Evolutionary conservation across 2,113 vertebrate genomes (phyloP), one percentile per base, ranked within the genome.

Genomic region (Clarias gariepinus): DNA sequence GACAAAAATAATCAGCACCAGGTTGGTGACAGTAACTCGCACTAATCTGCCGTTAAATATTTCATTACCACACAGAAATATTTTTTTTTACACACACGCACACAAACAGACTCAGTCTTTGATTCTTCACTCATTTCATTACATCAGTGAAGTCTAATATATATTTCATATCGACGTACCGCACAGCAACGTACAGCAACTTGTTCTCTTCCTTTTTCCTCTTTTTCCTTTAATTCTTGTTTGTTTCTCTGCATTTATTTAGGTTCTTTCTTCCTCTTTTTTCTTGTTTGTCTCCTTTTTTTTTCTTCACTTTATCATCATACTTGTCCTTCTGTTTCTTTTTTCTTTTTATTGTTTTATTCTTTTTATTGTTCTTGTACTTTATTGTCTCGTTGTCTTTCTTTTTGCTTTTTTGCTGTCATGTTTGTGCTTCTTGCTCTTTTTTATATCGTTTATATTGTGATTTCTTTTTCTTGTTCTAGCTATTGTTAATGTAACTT

Each of bases 21-120:
- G 69, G 58, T 28, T 76, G 78, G 94, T 94, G 94, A 92, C 95
- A 93, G 94, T 93, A 87, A 94, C 93, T 94, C 92, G 47, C 47
- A 93, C 93, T 94, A 90, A 91, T 58, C 63, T 25, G 5, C 3
- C 1, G 4, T 21, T 28, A 12, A 68, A 30, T 30, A 30, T 68
- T 68, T 13, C 15, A 28, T 28, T 28, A 15, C 15, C 3, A 30
- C n/a, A 28, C 66, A 33, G 28, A 84, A 81, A 63, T 36, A 36
- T 36, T 36, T 36, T 36, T 2, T 36, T 36, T n/a, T 84, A 33
- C 79, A 36, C 36, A 69, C 60, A 86, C 55, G 79, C 82, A 55
- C 78, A 87, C 64, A 41, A n/a, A 80, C 3, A 52, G 73, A 33
- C 68, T 13, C 82, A 60, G 15, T 58, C 18, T 19, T 60, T 21